phyloP scores from a whole-genome alignment of 2,797 vertebrate species.

The Sarcoramphus papa region DNA sequence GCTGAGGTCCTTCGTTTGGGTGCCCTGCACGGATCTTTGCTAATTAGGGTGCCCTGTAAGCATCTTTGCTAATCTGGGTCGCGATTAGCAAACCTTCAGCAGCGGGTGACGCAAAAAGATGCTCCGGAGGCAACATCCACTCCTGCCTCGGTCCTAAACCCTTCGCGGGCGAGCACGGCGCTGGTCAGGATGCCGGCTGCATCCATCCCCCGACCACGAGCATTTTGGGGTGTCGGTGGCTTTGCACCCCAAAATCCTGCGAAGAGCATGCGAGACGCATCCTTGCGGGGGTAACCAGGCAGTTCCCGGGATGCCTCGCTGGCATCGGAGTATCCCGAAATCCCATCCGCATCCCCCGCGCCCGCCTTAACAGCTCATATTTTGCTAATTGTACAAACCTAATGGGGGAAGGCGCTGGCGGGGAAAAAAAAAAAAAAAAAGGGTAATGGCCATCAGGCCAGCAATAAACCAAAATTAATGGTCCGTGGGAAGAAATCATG shows the following conservation, averaged over 20 bases:
- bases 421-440: slow-evolving; percentile 53
- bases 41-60: not conserved
- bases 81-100: not conserved
- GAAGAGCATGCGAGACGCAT: rapidly evolving
- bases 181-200: rapidly evolving
- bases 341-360: not conserved
- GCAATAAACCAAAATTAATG: slow-evolving; percentile 82
- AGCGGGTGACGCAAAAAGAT: not conserved
- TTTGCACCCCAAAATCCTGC: not conserved
- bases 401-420: slow-evolving; percentile 61
- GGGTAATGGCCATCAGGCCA: slow-evolving; percentile 77
- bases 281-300: rapidly evolving
- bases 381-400: slow-evolving; percentile 73
- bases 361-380: not conserved
- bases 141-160: rapidly evolving
- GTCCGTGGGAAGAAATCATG: slow-evolving; percentile 77
- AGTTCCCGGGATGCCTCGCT: not conserved
- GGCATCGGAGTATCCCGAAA: not conserved
- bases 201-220: rapidly evolving
- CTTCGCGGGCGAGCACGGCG: rapidly evolving
- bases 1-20: not conserved
- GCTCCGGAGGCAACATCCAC: rapidly evolving
- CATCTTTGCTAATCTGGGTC: not conserved
- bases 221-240: not conserved
- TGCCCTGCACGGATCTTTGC: not conserved